Evolutionary conservation across 2,888 invertebrate species (phyloP).

Genomic region (Lumbricus terrestris): DNA sequence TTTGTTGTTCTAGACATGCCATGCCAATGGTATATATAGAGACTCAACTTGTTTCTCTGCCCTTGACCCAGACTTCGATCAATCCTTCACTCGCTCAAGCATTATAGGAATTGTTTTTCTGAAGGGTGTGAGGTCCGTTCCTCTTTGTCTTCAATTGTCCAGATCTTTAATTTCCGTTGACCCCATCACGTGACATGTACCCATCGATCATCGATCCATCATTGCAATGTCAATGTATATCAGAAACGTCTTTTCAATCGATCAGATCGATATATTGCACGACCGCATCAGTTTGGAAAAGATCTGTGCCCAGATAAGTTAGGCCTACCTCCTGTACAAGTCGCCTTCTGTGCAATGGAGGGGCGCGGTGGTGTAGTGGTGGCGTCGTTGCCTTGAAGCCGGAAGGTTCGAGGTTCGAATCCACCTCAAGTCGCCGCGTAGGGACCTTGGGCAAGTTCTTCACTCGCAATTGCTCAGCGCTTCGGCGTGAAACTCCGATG

Average conservation of each 20-base stretch:
- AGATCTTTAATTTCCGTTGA: not conserved
- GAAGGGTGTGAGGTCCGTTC: no score
- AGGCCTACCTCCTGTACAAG: not conserved
- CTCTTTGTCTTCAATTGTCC: not conserved
- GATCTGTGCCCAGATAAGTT: not conserved
- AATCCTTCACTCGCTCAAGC: not conserved
- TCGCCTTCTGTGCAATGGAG: no score
- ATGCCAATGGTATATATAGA: not conserved
- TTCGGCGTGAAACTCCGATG: no score
- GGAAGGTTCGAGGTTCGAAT: no score
- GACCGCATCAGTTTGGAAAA: not conserved
- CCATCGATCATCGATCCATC: not conserved
- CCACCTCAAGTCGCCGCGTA: no score
- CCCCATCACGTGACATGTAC: not conserved
- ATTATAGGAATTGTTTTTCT: not conserved
- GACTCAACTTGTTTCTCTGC: not conserved
- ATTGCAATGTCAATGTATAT: not conserved
- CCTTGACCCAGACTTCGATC: not conserved
- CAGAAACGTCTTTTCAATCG: not conserved
- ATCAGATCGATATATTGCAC: no score
- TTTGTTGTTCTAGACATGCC: not conserved
- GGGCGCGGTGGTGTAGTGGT: no score
- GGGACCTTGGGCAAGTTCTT: no score
- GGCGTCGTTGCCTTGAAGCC: no score
- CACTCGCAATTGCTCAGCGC: no score